These are phyloP conservation scores for Cartodere bifasciata DNA, from an alignment of 2,888 invertebrate species.

Conservation along the genomic window DNA sequence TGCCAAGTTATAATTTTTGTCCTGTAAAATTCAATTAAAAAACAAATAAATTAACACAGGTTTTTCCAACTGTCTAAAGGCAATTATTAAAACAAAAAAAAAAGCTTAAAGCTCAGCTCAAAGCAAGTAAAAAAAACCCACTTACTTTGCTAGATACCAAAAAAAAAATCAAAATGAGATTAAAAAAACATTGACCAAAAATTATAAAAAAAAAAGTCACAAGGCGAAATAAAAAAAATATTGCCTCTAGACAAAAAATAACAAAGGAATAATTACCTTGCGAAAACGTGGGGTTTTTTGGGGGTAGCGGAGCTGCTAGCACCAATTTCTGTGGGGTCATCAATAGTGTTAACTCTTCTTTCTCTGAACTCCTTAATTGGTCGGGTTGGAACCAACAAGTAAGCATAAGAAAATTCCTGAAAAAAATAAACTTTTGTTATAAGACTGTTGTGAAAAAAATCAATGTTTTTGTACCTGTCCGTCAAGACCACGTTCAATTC, in stretches of 20 bases:
- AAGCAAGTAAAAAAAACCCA: too few species aligned
- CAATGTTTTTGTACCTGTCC: conserved; percentile 53
- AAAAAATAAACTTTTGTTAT: conserved; percentile 13
- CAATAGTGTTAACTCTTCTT: conserved; percentile 30
- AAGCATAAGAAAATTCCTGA: conserved; percentile 80
- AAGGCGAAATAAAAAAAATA: too few species aligned
- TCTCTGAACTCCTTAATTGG: conserved; percentile 36
- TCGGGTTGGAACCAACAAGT: conserved; percentile 65
- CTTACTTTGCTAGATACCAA: too few species aligned
- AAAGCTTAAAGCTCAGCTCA: neutral
- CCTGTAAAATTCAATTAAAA: conserved; percentile 47
- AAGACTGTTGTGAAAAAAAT: conserved; percentile 1
- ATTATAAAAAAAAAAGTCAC: too few species aligned
- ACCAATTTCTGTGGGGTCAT: conserved; percentile 29
- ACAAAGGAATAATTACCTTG: conserved; percentile 44
- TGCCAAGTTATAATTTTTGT: conserved; percentile 77
- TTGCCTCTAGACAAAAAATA: too few species aligned
- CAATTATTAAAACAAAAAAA: conserved; percentile 1
- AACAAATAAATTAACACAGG: too few species aligned
- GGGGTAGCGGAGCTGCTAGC: conserved; percentile 14
- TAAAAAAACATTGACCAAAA: too few species aligned
- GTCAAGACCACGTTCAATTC: conserved; percentile 67
- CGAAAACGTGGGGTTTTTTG: conserved; percentile 37
- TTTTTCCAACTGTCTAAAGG: neutral
- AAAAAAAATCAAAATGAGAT: too few species aligned